phyloP scores from a whole-genome alignment of 2,888 invertebrate genomes.

The Laothoe populi region DNA sequence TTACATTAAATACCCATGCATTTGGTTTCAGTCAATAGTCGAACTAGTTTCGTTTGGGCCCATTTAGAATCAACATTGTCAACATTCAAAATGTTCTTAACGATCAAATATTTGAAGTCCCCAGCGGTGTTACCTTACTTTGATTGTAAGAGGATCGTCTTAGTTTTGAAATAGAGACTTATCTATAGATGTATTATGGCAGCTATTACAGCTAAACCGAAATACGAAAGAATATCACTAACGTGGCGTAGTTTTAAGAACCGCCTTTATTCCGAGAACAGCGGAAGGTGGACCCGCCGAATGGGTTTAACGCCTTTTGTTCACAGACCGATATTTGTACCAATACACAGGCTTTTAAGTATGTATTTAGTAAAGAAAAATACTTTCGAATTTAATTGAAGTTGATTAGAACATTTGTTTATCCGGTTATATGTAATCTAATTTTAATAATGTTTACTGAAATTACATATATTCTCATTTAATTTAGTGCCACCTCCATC shows the following conservation, averaged over 20 bases:
- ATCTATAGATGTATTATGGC: constrained; percentile 52
- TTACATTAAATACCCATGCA: too few relatives aligned
- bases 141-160: constrained; percentile 51
- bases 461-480: too few relatives aligned
- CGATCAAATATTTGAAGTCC: background rate
- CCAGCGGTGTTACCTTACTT: constrained; percentile 37
- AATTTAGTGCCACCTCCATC: too few relatives aligned
- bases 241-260: constrained; percentile 49
- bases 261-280: constrained; percentile 47
- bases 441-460: too few relatives aligned
- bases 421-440: too few relatives aligned
- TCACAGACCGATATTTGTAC: background rate
- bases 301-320: background rate
- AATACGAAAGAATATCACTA: constrained; percentile 36
- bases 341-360: too few relatives aligned
- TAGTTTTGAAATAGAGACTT: constrained; percentile 56
- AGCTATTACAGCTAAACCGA: constrained; percentile 52
- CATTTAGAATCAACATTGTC: background rate
- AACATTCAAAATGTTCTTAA: background rate
- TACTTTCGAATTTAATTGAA: too few relatives aligned
- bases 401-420: too few relatives aligned
- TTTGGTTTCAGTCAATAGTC: too few relatives aligned
- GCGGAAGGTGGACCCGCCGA: background rate
- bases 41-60: background rate
- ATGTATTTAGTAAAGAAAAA: too few relatives aligned